Evolutionary conservation across 2,113 vertebrate genomes (phyloP), one percentile per base, ranked within the genome.

Genomic region (Heterotis niloticus): DNA sequence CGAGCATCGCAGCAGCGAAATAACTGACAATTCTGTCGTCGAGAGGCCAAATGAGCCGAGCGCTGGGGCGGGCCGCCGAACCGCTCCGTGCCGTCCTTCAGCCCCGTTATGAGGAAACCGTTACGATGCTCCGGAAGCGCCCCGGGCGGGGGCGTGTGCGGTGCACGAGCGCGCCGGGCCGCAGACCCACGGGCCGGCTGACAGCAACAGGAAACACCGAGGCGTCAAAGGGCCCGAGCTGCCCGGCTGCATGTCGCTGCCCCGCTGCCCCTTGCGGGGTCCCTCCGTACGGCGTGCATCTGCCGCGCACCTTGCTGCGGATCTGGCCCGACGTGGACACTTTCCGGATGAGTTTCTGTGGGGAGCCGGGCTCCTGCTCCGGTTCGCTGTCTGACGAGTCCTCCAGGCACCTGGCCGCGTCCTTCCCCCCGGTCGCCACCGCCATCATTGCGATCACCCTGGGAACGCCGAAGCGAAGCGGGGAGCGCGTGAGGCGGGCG

Each of bases 251-350:
- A 52, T 75, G 7, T 54, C 34, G 34, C 9, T 80, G 79, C 71
- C 62, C 17, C n/a, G 28, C 2, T 18, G 68, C 18, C 18, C 69
- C 11, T 23, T 54, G 17, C 16, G n/a, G 18, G 51, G 13, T 54
- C 44, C 44, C 51, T 13, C 51, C 51, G 7, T 24, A 4, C 17
- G 62, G n/a, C 18, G 54, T 44, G 18, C 9, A 9, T 70, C 44
- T 44, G 18, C 51, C 54, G 24, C 17, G 44, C 91, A 98, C 96
- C 96, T 97, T 98, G 91, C 95, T 96, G 52, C 95, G 94, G 87
- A 98, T 98, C 89, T 97, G 96, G 14, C 96, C 96, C 26, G 96
- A 97, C 60, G 96, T 98, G 73, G 96, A 98, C 79, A 98, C 96
- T 88, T 98, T 98, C 24, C 96, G 95, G 84, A 97, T 97, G 65